Evolutionary conservation across 1,140 invertebrate species (phyloP), one percentile per base, ranked within the genome.

Genomic region (Bathynomus jamesi): DNA sequence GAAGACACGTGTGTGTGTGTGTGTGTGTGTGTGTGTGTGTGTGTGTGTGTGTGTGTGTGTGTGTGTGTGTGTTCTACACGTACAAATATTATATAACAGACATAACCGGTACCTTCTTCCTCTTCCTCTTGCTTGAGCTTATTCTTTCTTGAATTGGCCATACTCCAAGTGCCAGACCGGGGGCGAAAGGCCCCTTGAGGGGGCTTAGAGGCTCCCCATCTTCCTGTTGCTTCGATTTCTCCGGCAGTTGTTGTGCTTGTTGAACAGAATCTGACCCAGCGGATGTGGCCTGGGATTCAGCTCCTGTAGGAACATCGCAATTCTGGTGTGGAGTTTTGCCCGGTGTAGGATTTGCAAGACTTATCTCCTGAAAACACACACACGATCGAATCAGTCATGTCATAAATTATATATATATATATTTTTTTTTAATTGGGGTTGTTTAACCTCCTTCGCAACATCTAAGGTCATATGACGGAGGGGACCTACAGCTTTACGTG

Each of bases 91-190:
- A n/a, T n/a, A n/a, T n/a, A n/a, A n/a, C n/a, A n/a, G n/a, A n/a
- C n/a, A n/a, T n/a, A n/a, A n/a, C n/a, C n/a, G n/a, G 13, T 53
- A 53, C 40, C 66, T 28, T 68, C 66, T 60, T 68, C 66, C 66
- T 68, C 28, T 17, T 40, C 28, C 32, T 68, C 28, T 28, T 68
- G 32, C 32, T 68, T 68, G 30, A 40, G 29, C 8, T 60, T 40
- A 27, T 29, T 64, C 25, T 24, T 64, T 27, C 25, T 64, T 2
- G 66, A 68, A 28, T 31, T 68, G 17, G 66, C 66, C 17, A 68
- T 31, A n/a, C 66, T 46, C 66, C 66, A 68, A 60, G 66, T 68
- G 30, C 40, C 66, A 13, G 66, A 68, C 17, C 66, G 66, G 5
- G 29, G 66, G 21, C 66, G 66, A 17, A 53, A 11, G 40, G 21